Conservation (phyloP, 2,888 invertebrate genomes). For the Lasioglossum leucozonium region DNA sequence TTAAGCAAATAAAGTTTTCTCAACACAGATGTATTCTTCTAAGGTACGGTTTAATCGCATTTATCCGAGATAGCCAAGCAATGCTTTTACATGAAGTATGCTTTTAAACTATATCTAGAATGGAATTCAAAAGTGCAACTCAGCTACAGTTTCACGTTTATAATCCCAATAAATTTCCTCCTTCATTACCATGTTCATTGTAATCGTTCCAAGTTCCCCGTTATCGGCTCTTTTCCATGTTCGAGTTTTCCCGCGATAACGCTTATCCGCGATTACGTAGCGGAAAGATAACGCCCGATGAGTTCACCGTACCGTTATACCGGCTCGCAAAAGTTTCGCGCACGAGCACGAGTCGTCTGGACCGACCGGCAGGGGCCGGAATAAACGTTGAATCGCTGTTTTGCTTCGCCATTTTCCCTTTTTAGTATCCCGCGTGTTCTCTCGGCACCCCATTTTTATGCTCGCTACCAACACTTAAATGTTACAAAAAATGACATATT, state of each 20-base stretch:
- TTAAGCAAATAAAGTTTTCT: too few species aligned
- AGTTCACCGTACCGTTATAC: constrained; percentile 68
- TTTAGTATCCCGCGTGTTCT: background rate
- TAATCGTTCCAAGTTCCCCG: background rate
- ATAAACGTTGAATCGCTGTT: constrained; percentile 27
- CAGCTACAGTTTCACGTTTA: background rate
- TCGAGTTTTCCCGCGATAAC: constrained; percentile 36
- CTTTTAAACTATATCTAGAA: background rate
- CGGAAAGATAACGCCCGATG: constrained; percentile 59
- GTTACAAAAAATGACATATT: too few species aligned
- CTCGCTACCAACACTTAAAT: too few species aligned
- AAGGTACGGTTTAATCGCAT: background rate
- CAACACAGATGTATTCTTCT: background rate
- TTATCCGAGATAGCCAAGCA: too few species aligned
- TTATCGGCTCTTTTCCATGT: background rate
- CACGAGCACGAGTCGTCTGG: constrained; percentile 11
- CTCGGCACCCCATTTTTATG: background rate
- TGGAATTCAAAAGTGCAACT: background rate
- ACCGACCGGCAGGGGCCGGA: background rate
- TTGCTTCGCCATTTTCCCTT: constrained; percentile 4
- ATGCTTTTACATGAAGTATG: background rate
- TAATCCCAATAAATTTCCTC: background rate
- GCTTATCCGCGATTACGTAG: constrained; percentile 58
- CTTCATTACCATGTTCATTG: background rate
- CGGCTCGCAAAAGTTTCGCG: constrained; percentile 63